Base-by-base conservation (phyloP, 2,113 vertebrate species). In the Triplophysa dalaica region DNA sequence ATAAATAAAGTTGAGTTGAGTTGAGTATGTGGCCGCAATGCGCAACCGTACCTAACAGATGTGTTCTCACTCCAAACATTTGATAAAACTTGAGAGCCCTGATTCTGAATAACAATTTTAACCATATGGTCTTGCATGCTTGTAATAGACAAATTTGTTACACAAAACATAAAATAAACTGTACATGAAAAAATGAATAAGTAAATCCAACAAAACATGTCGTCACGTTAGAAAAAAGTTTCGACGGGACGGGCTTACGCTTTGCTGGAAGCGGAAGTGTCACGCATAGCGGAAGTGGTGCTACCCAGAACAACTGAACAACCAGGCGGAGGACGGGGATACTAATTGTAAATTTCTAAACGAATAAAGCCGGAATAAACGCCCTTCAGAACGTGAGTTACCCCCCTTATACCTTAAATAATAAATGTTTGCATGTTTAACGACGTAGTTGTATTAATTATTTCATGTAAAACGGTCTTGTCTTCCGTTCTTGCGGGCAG, bases 211-310 rank as follows among this genome's bases (percentile, higher is more conserved):
- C 6, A 38, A 38, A 38, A 6, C 13, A 10, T 14, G 12, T 16
- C 1, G 50, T 52, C 5, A 58, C 54, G n/a, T n/a, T 21, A 45
- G 6, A 38, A 19, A 19, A 58, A 58, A 58, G 54, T 58, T 58
- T n/a, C 19, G 8, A n/a, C 2, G 0, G 0, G 26, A 17, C 29
- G 5, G 45, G 26, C 14, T 21, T 61, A 54, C 22, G 64, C 41
- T 58, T 61, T 61, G 74, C 67, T 90, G 90, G 91, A 93, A 93
- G 90, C 89, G 89, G 86, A 91, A 93, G 90, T 89, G 88, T 85
- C 86, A 81, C 83, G 29, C 84, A 84, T 83, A 93, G 80, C 93
- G 93, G 92, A 94, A 94, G 91, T 93, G 89, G 90, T 92, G 87
- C 91, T 92, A 90, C 92, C 91, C 91, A 90, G 90, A 92, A 89